phyloP scores from a whole-genome alignment of 2,797 vertebrate species.

The Microhierax caerulescens region DNA sequence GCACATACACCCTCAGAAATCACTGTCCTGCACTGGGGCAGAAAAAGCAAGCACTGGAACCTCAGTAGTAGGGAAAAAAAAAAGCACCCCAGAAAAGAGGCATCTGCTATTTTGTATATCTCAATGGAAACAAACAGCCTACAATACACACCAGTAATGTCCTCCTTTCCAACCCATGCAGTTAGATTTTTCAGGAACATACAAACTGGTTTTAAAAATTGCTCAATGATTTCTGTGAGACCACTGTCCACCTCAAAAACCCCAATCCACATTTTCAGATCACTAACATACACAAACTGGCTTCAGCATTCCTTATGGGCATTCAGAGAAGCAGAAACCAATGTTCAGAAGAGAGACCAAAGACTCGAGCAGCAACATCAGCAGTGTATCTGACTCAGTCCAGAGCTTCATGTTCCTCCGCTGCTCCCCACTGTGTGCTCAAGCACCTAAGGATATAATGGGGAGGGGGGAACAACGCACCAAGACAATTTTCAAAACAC shows the following conservation, averaged over 20 bases:
- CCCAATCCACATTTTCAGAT: neutral
- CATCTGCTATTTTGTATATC: neutral
- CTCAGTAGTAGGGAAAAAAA: neutral
- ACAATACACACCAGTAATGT: neutral
- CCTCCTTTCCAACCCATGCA: neutral
- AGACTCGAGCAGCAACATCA: neutral
- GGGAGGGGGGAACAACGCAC: neutral
- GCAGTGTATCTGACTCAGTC: neutral
- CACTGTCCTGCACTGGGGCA: neutral
- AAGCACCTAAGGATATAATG: neutral
- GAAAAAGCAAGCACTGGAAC: neutral
- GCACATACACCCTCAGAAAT: neutral
- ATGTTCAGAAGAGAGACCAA: neutral
- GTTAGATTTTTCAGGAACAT: neutral
- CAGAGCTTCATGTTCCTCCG: neutral
- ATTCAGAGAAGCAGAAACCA: neutral
- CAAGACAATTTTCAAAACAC: neutral
- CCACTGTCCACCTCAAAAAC: neutral
- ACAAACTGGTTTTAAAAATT: neutral
- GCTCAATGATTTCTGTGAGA: neutral
- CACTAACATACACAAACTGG: no score
- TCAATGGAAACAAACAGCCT: neutral
- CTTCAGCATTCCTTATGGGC: neutral
- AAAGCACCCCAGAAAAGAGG: neutral
- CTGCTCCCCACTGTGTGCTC: fast-evolving